Percentiles rank a stretch among this genome's conserved stretches.
phyloP scores from a whole-genome alignment of 2,797 vertebrate genomes.

The Brotula barbata region DNA sequence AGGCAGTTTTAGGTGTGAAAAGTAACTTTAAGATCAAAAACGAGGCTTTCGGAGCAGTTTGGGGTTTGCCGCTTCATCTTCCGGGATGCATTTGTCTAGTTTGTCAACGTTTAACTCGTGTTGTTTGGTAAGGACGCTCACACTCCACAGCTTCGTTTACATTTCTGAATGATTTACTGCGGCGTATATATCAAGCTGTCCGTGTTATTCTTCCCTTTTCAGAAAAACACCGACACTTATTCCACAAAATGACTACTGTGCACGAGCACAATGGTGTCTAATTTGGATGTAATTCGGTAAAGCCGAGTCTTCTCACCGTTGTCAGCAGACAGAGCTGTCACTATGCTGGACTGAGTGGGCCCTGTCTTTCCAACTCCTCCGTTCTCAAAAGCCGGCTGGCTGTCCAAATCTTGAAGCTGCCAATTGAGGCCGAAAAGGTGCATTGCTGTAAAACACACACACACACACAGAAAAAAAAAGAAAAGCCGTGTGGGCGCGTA shows the following conservation, averaged over 20 bases:
- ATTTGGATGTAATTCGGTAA: conserved; percentile 7
- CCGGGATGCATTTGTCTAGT: no score
- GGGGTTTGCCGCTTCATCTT: no score
- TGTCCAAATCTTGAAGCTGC: conserved; percentile 96
- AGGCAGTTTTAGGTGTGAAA: not conserved
- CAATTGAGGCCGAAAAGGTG: conserved; percentile 99
- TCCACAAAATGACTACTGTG: not conserved
- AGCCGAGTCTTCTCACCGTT: conserved; percentile 80
- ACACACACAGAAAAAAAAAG: no score
- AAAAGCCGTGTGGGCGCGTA: conserved; percentile 56
- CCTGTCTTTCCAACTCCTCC: conserved; percentile 89
- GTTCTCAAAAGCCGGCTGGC: conserved; percentile 94
- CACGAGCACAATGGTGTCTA: not conserved
- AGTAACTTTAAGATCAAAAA: no score
- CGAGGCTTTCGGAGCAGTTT: no score
- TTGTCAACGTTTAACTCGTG: no score
- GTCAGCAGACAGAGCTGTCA: conserved; percentile 88
- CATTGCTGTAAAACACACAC: conserved; percentile 86
- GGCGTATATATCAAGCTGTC: no score
- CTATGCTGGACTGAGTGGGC: conserved; percentile 87
- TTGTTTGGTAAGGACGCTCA: no score
- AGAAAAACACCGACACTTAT: no score
- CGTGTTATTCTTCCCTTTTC: no score
- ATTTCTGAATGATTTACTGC: no score
- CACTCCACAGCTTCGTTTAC: no score